Conservation (phyloP, 1,140 invertebrate species). For the Drosophila aff. region DNA sequence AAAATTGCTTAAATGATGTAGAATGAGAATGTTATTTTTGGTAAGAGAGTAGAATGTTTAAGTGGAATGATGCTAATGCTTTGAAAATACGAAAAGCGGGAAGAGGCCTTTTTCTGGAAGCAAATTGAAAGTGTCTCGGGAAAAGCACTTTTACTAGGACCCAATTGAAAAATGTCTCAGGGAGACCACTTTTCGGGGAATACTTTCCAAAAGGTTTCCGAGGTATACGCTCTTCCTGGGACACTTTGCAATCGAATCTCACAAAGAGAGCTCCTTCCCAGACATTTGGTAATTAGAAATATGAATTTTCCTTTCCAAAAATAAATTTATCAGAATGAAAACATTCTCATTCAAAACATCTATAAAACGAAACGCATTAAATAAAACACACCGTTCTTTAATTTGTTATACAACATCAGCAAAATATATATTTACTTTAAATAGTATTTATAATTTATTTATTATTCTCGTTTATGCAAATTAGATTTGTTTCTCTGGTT, state of each 20-base stretch:
- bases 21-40: constrained; percentile 4
- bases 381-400: constrained; percentile 4
- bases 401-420: constrained; percentile 40
- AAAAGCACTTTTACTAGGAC: neutral
- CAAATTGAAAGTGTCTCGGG: neutral
- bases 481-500: constrained; percentile 59
- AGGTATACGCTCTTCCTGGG: neutral
- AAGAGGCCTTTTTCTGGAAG: neutral
- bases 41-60: neutral
- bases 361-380: neutral
- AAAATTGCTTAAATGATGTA: constrained; percentile 14
- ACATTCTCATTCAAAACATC: too few species aligned
- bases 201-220: neutral
- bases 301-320: too few species aligned
- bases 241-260: neutral
- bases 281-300: neutral
- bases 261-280: too few species aligned
- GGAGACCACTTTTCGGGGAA: neutral
- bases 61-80: neutral
- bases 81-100: neutral
- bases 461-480: constrained; percentile 57
- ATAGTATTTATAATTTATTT: constrained; percentile 46
- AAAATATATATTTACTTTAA: constrained; percentile 45
- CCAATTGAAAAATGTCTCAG: neutral
- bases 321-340: too few species aligned